A percentile compares a stretch with the other conserved stretches of the same genome.
These are phyloP conservation scores for Catotricha subobsoleta DNA, from an alignment of 2,888 invertebrate genomes.

Conservation along the genomic window DNA sequence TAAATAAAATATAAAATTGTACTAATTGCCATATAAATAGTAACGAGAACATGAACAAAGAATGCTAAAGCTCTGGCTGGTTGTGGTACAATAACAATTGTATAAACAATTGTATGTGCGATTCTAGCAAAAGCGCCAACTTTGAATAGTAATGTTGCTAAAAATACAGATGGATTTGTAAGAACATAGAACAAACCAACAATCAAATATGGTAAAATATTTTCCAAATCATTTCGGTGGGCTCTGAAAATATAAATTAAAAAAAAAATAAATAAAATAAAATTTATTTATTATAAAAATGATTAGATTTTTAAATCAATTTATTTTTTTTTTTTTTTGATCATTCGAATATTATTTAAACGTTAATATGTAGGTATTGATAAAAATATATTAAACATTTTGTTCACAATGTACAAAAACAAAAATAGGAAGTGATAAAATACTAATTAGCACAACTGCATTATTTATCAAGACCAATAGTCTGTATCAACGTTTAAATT, in stretches of 20 bases:
- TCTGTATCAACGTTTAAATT: neutral
- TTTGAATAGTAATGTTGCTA: slow-evolving; percentile 35
- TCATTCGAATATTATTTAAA: no score
- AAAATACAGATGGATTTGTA: slow-evolving; percentile 29
- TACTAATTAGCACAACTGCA: slow-evolving; percentile 38
- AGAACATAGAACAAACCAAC: slow-evolving; percentile 33
- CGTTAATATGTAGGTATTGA: no score
- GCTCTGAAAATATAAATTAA: slow-evolving; percentile 24
- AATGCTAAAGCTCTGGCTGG: slow-evolving; percentile 34
- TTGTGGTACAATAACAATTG: slow-evolving; percentile 33
- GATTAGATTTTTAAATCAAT: no score
- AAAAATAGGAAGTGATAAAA: no score
- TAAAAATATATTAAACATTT: no score
- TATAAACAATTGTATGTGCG: slow-evolving; percentile 37
- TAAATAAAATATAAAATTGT: no score
- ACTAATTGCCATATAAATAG: slow-evolving; percentile 32
- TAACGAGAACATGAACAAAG: slow-evolving; percentile 21
- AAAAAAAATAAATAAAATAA: neutral
- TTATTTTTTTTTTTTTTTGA: no score
- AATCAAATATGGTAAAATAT: slow-evolving; percentile 36
- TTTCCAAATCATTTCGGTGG: slow-evolving; percentile 43
- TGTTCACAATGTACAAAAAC: no score
- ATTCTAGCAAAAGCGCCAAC: slow-evolving; percentile 33
- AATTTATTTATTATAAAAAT: no score
- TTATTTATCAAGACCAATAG: slow-evolving; percentile 3